Base-by-base conservation (phyloP, 2,797 vertebrate genomes). In the Silurus lanzhouensis region DNA sequence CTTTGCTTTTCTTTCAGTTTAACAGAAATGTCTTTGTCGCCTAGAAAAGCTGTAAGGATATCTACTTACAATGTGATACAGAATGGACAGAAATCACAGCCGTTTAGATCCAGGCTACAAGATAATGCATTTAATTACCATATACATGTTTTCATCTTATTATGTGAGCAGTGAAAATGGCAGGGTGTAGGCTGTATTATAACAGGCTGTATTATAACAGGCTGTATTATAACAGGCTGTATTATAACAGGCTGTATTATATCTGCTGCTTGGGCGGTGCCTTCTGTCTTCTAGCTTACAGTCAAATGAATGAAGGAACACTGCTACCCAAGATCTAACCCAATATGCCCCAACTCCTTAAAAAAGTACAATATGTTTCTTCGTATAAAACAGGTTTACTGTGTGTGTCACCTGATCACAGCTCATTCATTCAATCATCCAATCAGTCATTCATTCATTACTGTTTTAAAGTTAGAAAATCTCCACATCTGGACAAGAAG, bases 251-350 rank as follows among this genome's bases (percentile, higher is more conserved):
- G 79, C 72, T 83, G 87, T 86, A 61, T 78, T 79, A 61, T 64
- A 48, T 17, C 38, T 48, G 60, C 22, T 63, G 82, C 89, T 94
- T 94, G 95, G 95, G 95, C 95, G 95, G 95, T 95, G 95, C 94
- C 95, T 94, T 89, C 83, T 87, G 88, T 81, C 87, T 83, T 88
- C 86, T 52, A 83, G 55, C 64, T 91, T 84, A 88, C 90, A 89
- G 84, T 89, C 84, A 88, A 88, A 91, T 84, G 89, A 88, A 83
- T 83, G 78, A 89, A 76, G 58, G 5, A 12, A 86, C 70, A 88
- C 87, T 74, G 86, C 72, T 22, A 14, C 74, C 55, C 12, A 19
- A 87, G n/a, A 68, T 61, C 15, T 55, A 27, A 46, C 58, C 8
- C 27, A 64, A 22, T 81, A 14, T 64, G n/a, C 15, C 64, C 64